Percentiles rank a stretch among this genome's conserved stretches.
Conservation (phyloP, 2,888 invertebrate species). For the Myopa testacea region DNA sequence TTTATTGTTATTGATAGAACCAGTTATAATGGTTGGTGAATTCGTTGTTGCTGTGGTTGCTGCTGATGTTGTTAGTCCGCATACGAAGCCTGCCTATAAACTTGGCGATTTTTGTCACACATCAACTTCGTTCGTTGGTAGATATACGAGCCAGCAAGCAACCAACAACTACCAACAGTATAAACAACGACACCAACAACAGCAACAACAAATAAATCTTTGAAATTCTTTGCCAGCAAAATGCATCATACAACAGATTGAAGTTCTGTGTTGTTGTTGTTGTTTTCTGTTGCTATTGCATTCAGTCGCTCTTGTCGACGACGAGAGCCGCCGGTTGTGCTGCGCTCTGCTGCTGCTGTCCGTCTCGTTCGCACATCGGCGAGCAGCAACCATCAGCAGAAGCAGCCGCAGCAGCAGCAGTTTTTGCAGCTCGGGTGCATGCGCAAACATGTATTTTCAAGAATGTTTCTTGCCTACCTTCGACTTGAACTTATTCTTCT, state of each 20-base stretch:
- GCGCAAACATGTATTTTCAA: background rate
- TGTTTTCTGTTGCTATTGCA: background rate
- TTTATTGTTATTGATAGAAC: background rate
- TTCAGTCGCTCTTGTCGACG: background rate
- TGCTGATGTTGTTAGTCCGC: background rate
- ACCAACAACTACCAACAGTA: too few relatives aligned
- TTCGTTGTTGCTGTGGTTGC: background rate
- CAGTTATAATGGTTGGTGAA: background rate
- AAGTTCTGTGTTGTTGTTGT: background rate
- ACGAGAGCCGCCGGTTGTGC: background rate
- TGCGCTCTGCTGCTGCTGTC: background rate
- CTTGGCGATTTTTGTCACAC: slow-evolving; percentile 5
- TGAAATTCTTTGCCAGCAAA: background rate
- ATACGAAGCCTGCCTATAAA: slow-evolving; percentile 10
- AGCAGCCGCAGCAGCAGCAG: too few relatives aligned
- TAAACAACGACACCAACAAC: background rate
- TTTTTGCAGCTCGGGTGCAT: too few relatives aligned
- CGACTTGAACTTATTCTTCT: slow-evolving; percentile 1
- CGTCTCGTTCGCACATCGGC: slow-evolving; percentile 1
- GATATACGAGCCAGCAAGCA: too few relatives aligned
- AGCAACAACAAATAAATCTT: background rate
- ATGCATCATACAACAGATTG: background rate
- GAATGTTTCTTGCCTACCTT: background rate
- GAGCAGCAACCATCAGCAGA: slow-evolving; percentile 5
- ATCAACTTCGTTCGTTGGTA: background rate